These are phyloP conservation scores for Rhagonycha lutea DNA, from an alignment of 2,888 invertebrate genomes.

Conservation along the genomic window DNA sequence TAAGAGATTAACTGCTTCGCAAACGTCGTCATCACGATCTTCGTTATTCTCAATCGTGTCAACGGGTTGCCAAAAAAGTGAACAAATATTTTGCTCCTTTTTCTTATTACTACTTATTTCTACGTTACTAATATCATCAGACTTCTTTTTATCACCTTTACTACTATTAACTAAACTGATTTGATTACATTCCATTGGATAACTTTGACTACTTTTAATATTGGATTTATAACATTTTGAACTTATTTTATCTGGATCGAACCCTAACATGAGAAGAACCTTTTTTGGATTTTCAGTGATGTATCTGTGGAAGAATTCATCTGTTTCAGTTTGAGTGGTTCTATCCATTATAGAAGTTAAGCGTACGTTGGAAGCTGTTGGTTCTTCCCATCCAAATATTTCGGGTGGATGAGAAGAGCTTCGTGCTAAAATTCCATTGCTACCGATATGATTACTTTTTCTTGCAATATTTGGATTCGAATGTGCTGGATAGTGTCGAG, in stretches of 20 bases:
- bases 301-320: slow-evolving; percentile 65
- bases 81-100: slow-evolving; percentile 39
- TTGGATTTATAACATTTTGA: slow-evolving; percentile 40
- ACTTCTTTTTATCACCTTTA: slow-evolving; percentile 25
- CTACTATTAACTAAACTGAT: slow-evolving; percentile 11
- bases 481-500: slow-evolving; percentile 69
- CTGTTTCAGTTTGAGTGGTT: slow-evolving; percentile 67
- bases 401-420: slow-evolving; percentile 86
- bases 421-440: slow-evolving; percentile 65
- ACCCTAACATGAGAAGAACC: slow-evolving; percentile 73
- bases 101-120: slow-evolving; percentile 35
- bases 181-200: slow-evolving; percentile 40
- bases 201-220: slow-evolving; percentile 44
- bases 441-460: slow-evolving; percentile 47
- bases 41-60: background rate
- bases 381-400: slow-evolving; percentile 76
- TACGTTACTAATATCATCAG: slow-evolving; percentile 21
- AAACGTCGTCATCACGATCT: slow-evolving; percentile 19
- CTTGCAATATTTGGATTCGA: slow-evolving; percentile 74
- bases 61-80: slow-evolving; percentile 44
- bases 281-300: slow-evolving; percentile 74
- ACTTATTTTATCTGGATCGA: slow-evolving; percentile 62
- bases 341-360: slow-evolving; percentile 46
- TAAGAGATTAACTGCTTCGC: slow-evolving; percentile 34
- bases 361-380: slow-evolving; percentile 20